phyloP scores from a whole-genome alignment of 1,140 invertebrate genomes.

The Cyrtorhinus lividipennis region DNA sequence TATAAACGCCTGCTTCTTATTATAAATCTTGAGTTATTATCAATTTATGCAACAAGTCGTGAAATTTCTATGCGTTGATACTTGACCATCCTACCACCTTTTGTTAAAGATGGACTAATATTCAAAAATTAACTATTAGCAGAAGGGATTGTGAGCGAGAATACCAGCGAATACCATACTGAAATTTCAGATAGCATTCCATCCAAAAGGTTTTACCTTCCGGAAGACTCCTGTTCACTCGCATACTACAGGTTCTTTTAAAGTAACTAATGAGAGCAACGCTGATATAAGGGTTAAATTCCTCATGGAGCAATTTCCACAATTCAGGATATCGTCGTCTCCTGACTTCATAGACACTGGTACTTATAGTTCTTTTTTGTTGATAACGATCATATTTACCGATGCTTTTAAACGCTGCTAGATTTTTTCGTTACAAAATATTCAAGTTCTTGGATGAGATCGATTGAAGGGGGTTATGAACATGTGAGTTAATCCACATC shows the following conservation, averaged over 20 bases:
- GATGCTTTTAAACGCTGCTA: neutral
- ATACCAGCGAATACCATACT: neutral
- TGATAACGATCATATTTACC: neutral
- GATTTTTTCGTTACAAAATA: neutral
- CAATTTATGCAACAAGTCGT: neutral
- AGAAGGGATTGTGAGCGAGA: neutral
- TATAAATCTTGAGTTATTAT: neutral
- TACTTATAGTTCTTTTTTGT: neutral
- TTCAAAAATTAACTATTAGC: neutral
- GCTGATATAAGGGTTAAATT: neutral
- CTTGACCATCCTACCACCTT: neutral
- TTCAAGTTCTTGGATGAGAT: neutral
- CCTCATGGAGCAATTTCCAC: slow-evolving; percentile 1
- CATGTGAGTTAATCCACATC: too few species aligned
- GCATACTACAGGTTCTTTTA: neutral
- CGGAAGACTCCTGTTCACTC: neutral
- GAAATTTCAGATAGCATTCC: neutral
- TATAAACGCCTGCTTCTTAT: neutral
- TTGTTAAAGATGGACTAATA: neutral
- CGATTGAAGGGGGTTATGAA: too few species aligned
- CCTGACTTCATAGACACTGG: neutral
- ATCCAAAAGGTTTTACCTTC: neutral
- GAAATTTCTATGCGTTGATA: neutral
- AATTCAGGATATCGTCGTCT: neutral
- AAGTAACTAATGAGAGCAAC: neutral